These are phyloP conservation scores for Ethmia dodecea DNA, from an alignment of 2,888 invertebrate species.

Conservation along the genomic window DNA sequence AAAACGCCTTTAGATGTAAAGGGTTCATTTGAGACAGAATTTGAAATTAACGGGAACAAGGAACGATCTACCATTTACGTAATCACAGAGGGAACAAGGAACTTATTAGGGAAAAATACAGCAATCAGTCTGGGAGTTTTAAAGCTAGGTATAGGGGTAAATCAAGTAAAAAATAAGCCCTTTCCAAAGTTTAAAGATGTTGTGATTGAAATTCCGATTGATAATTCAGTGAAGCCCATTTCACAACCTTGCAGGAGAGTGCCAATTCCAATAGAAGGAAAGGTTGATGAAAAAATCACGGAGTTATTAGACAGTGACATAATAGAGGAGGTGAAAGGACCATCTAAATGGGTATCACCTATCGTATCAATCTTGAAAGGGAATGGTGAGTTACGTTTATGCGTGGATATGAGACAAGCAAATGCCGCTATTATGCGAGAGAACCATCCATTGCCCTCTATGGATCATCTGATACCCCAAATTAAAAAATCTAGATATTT, in stretches of 20 bases:
- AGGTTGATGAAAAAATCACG: constrained; percentile 16
- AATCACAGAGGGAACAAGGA: constrained; percentile 8
- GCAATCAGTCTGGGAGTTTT: constrained; percentile 15
- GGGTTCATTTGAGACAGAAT: constrained; percentile 16
- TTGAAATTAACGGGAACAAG: constrained; percentile 6
- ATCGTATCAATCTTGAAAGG: constrained; percentile 16
- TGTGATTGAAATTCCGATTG: constrained; percentile 19
- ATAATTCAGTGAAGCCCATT: constrained; percentile 15
- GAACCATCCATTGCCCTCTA: constrained; percentile 16
- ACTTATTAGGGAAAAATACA: constrained; percentile 10
- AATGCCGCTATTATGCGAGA: constrained; percentile 19
- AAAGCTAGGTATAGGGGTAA: constrained; percentile 9
- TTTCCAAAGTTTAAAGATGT: constrained; percentile 25
- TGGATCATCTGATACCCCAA: constrained; percentile 13
- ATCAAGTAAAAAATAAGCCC: constrained; percentile 5
- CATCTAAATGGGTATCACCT: constrained; percentile 18
- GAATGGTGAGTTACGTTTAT: constrained; percentile 7
- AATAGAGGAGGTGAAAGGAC: constrained; percentile 16
- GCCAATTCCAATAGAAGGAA: constrained; percentile 18
- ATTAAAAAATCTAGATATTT: constrained; percentile 17
- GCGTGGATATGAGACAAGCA: constrained; percentile 1
- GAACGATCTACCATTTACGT: constrained; percentile 15
- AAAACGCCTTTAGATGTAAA: constrained; percentile 13
- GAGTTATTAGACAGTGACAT: constrained; percentile 16
- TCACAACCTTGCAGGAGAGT: constrained; percentile 17